Evolutionary conservation across 2,888 invertebrate species (phyloP).

Genomic region (Spilosoma lubricipeda): DNA sequence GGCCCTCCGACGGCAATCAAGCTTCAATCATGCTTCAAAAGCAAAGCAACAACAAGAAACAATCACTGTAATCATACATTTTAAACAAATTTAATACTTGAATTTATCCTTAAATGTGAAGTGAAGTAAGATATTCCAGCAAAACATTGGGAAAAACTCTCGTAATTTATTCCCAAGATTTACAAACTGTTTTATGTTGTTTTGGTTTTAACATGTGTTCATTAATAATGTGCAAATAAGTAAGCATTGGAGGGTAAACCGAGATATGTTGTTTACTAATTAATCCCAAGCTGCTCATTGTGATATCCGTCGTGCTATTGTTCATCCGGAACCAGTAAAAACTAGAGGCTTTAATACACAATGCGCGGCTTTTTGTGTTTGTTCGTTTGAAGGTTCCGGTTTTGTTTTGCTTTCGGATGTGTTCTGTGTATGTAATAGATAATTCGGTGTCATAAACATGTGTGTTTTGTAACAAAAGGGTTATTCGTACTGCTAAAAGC

Average conservation of each 20-base stretch:
- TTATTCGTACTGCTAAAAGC: background rate
- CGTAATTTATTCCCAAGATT: background rate
- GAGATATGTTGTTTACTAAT: constrained; percentile 12
- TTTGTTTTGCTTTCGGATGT: background rate
- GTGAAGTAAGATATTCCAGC: background rate
- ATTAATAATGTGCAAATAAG: too few relatives aligned
- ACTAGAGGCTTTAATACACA: background rate
- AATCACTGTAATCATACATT: too few relatives aligned
- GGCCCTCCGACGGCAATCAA: too few relatives aligned
- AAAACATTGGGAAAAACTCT: background rate
- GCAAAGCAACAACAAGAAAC: too few relatives aligned
- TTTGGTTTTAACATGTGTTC: background rate
- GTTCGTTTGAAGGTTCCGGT: background rate
- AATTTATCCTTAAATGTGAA: too few relatives aligned
- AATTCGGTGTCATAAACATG: background rate
- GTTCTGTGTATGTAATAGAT: background rate
- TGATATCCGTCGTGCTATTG: constrained; percentile 7
- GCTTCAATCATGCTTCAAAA: too few relatives aligned
- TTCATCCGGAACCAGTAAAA: constrained; percentile 10
- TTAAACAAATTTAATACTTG: too few relatives aligned
- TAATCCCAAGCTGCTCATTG: constrained; percentile 20
- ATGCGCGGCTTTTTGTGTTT: constrained; percentile 11
- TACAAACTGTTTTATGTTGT: background rate
- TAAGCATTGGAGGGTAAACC: background rate
- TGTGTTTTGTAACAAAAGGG: background rate